Conservation (phyloP, 2,888 invertebrate species). For the Parnassius smintheus region DNA sequence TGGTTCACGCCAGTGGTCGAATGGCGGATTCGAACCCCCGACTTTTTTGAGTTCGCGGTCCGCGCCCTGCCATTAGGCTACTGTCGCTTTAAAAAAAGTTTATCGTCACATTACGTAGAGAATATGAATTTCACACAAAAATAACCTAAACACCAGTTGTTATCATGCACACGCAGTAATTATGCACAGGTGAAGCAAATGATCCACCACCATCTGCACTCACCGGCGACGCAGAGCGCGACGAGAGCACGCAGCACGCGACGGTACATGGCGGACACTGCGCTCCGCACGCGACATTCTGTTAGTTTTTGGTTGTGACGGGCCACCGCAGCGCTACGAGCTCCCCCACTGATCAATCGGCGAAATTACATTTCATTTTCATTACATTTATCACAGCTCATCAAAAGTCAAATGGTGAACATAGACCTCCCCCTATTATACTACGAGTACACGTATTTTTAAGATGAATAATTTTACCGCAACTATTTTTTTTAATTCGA, state of each 20-base stretch:
- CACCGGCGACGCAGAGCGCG: slow-evolving; percentile 19
- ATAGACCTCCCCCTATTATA: no score
- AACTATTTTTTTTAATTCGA: no score
- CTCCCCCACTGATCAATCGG: background rate
- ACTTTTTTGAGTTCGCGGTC: no score
- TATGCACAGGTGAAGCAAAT: background rate
- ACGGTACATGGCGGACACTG: background rate
- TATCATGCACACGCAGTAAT: background rate
- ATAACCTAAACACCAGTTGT: background rate
- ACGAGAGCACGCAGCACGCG: slow-evolving; percentile 1
- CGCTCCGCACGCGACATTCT: background rate
- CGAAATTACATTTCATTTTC: background rate
- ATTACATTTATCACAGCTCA: no score
- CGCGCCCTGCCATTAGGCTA: no score
- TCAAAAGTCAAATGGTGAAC: no score
- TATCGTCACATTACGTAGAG: background rate
- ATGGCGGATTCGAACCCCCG: no score
- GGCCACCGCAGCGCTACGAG: background rate
- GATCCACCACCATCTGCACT: background rate
- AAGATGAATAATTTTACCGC: no score
- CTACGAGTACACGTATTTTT: no score
- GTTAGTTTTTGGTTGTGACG: background rate
- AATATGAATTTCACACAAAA: background rate
- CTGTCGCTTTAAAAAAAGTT: no score
- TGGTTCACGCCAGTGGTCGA: no score